Percentiles rank a stretch among this genome's conserved stretches.
Evolutionary conservation across 1,140 invertebrate species (phyloP).

Genomic region (Drosophila setifemur): DNA sequence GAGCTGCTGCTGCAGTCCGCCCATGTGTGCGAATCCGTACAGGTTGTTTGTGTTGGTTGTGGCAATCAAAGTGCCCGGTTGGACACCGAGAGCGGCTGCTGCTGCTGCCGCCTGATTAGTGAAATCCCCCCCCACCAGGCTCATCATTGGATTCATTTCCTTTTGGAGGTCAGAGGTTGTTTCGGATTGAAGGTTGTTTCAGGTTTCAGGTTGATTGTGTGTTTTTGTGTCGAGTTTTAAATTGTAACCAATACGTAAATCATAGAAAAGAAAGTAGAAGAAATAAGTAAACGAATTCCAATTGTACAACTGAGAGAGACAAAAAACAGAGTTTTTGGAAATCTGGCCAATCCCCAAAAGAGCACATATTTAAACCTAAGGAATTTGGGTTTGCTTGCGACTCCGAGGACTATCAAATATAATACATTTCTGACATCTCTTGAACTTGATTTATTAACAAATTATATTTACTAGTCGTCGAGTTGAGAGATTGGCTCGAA

Average conservation of each 20-base stretch:
- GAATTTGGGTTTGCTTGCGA: constrained; percentile 63
- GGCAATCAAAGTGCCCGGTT: constrained; percentile 70
- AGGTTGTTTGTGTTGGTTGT: constrained; percentile 73
- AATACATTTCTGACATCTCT: background rate
- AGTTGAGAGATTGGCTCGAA: constrained; percentile 36
- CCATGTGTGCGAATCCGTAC: constrained; percentile 76
- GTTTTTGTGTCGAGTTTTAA: constrained; percentile 51
- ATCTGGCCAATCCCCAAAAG: constrained; percentile 43
- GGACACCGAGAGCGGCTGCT: constrained; percentile 66
- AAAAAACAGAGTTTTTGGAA: constrained; percentile 37
- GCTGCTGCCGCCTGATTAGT: constrained; percentile 72
- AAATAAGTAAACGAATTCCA: constrained; percentile 80
- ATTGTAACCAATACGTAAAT: constrained; percentile 77
- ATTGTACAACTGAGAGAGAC: constrained; percentile 61
- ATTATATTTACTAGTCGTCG: constrained; percentile 41
- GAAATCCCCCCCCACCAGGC: constrained; percentile 81
- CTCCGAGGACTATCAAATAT: constrained; percentile 42
- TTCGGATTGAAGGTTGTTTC: constrained; percentile 12
- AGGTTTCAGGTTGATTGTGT: constrained; percentile 26
- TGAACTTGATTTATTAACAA: background rate
- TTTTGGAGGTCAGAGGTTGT: constrained; percentile 34
- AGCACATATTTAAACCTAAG: constrained; percentile 28
- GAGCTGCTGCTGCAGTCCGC: constrained; percentile 74
- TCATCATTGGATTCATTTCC: constrained; percentile 82
- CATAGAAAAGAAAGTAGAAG: constrained; percentile 81